Evolutionary conservation across 2,113 vertebrate species (phyloP), one percentile per base, ranked within the genome.

Genomic region (Cephalopholis sonnerati): DNA sequence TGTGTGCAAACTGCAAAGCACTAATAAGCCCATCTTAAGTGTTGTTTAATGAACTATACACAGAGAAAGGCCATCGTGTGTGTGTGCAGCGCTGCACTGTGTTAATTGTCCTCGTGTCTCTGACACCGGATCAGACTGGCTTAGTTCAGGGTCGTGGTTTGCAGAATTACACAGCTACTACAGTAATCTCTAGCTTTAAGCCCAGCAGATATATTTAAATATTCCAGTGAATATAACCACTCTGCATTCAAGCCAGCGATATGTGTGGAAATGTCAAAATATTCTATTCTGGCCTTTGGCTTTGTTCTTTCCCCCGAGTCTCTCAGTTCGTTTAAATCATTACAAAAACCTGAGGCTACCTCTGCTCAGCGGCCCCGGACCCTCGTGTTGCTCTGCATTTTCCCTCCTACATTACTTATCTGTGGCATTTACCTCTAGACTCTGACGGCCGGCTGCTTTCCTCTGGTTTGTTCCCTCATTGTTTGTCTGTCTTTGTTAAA

Each of bases 181-280:
- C 61, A 72, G 65, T 89, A 91, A 91, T 91, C 92, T 93, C 44
- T 32, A 7, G 69, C 85, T 89, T 88, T 91, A 84, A 92, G 55
- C 69, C 85, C 70, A 78, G 48, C 55, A 66, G 63, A 75, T 87
- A 82, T 84, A 77, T 85, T 88, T 18, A 84, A 79, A 92, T 90
- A 81, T 91, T 74, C 83, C 11, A 27, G 29, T 62, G 69, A 87
- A 85, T 68, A 70, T 59, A 75, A 77, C 86, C 70, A 80, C 62
- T 84, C 77, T 90, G 87, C 87, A 82, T 90, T 87, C 58, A 58
- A 74, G 70, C 81, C 54, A 71, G 55, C 15, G 39, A 78, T 81
- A 77, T 85, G 77, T 73, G 86, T 76, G 79, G 66, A 90, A 90
- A 93, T 92, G 90, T 92, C 87, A 92, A 86, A 89, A 89, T 90